Evolutionary conservation across 2,113 vertebrate species (phyloP), one percentile per base, ranked within the genome.

Genomic region (Panthera uncia): DNA sequence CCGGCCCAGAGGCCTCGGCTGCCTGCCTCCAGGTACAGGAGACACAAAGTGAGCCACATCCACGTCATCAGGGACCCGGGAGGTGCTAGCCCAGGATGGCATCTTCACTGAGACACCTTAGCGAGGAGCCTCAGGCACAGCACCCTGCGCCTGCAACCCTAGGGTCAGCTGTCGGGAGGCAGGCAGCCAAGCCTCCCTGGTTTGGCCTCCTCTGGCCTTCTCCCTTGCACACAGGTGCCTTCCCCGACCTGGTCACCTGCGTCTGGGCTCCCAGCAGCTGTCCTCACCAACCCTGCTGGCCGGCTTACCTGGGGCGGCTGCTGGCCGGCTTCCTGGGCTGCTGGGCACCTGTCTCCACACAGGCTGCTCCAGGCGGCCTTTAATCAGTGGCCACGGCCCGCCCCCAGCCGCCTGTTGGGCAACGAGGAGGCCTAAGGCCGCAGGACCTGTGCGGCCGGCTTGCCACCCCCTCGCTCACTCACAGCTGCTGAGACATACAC

Each of bases 361-460:
- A 69, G 98, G 92, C 97, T 84, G 96, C 95, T 98, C 74, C 25
- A 15, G 96, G 96, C 45, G 0, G 89, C 96, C 96, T 98, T 98
- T 98, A 98, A 97, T 92, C 95, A 90, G 87, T 11, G n/a, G 86
- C 73, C 13, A 1, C 0, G 50, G 83, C 96, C 97, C 90, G 25
- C 97, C 97, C 97, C 95, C 92, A 89, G 96, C 87, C 1, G 4
- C 92, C 65, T 65, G 79, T 97, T 98, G 87, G 94, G 97, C 88
- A 98, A 97, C 23, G 8, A 73, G 78, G 68, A 55, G 90, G 65
- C 95, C 55, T 3, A 36, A 93, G 96, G 96, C 98, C 1, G 69
- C 83, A 96, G 92, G 97, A 98, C 97, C 94, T 95, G 97, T 83
- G 90, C 6, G 0, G 97, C 97, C 29, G 27, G 98, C 97, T 96